These are phyloP conservation scores for Apoda limacodes DNA, from an alignment of 2,888 invertebrate genomes.

Conservation along the genomic window DNA sequence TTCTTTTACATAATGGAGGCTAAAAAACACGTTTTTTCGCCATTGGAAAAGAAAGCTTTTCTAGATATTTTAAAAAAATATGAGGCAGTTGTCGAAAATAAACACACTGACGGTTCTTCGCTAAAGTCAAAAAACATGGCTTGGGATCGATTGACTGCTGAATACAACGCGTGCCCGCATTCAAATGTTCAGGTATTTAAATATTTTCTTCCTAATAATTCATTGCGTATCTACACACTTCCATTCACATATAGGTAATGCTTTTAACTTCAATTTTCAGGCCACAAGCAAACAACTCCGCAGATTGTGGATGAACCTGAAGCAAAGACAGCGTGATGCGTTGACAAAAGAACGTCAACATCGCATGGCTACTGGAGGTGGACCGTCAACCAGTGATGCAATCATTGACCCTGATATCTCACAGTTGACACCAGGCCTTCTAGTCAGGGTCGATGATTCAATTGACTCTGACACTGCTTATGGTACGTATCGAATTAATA, in stretches of 20 bases:
- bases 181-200: conserved; percentile 3
- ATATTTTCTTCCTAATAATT: too few species aligned
- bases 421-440: too few species aligned
- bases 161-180: conserved; percentile 9
- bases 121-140: conserved; percentile 6
- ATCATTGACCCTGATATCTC: conserved; percentile 8
- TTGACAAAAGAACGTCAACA: conserved; percentile 12
- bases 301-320: conserved; percentile 18
- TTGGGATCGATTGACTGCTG: conserved; percentile 7
- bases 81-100: conserved; percentile 3
- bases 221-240: too few species aligned
- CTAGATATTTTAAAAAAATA: conserved; percentile 4
- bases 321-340: conserved; percentile 16
- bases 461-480: too few species aligned
- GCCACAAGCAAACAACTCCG: conserved; percentile 15
- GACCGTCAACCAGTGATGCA: conserved; percentile 3
- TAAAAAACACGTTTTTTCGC: too few species aligned
- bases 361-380: conserved; percentile 4
- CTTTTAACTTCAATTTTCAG: too few species aligned
- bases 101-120: conserved; percentile 5
- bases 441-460: too few species aligned
- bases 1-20: too few species aligned
- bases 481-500: too few species aligned
- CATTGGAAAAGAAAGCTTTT: conserved; percentile 4
- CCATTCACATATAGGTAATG: too few species aligned